These are phyloP conservation scores for Pomacea maculata DNA, from an alignment of 1,140 invertebrate species.

Conservation along the genomic window DNA sequence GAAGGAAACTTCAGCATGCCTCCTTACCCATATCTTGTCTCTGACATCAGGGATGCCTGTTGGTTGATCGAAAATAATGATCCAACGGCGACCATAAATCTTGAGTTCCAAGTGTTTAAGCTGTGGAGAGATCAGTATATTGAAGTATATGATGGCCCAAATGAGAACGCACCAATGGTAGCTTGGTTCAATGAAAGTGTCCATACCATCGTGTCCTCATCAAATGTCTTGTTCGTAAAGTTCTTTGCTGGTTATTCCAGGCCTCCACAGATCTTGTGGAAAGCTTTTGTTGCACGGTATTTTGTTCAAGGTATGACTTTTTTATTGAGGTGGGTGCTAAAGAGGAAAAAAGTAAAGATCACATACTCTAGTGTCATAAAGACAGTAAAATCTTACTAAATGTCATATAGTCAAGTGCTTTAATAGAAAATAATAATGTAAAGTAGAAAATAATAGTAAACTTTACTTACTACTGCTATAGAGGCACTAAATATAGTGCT, in stretches of 20 bases:
- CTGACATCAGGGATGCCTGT: background rate
- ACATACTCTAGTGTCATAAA: too few relatives aligned
- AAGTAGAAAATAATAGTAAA: too few relatives aligned
- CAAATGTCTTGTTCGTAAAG: background rate
- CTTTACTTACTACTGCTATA: too few relatives aligned
- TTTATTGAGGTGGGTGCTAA: too few relatives aligned
- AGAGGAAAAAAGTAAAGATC: too few relatives aligned
- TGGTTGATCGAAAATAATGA: conserved; percentile 12
- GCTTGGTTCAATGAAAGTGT: background rate
- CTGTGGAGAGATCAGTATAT: background rate
- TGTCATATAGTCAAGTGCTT: too few relatives aligned
- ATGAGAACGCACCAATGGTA: background rate
- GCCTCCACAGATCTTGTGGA: background rate
- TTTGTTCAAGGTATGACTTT: background rate
- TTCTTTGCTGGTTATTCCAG: background rate
- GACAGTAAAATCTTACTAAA: too few relatives aligned
- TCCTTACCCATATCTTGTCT: background rate
- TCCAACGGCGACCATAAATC: background rate
- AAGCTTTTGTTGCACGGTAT: background rate
- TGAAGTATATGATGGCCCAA: conserved; percentile 1
- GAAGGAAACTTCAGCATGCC: background rate
- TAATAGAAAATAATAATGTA: too few relatives aligned
- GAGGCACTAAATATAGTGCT: too few relatives aligned
- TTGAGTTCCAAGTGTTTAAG: background rate
- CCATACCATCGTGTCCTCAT: background rate